Evolutionary conservation across 2,797 vertebrate genomes (phyloP).

Genomic region (Mareca strepera): DNA sequence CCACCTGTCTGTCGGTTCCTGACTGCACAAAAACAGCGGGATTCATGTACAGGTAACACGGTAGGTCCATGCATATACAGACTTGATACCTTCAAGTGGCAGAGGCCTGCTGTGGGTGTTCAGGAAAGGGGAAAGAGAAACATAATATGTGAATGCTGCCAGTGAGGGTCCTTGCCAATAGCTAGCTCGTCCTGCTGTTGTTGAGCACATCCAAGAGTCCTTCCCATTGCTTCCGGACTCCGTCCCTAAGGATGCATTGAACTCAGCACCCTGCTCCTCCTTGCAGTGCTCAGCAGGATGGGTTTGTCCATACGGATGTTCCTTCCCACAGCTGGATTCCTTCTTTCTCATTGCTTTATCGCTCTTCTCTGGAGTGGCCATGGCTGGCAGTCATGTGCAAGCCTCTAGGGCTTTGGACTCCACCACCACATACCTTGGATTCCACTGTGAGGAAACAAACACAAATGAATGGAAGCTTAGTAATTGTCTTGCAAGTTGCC

Average conservation of each 20-base stretch:
- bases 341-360: not conserved
- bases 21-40: not conserved
- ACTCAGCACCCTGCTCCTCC: not conserved
- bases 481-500: constrained; percentile 23
- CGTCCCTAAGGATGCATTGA: not conserved
- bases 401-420: constrained; percentile 19
- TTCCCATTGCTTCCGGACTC: not conserved
- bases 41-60: not conserved
- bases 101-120: not conserved
- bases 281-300: not conserved
- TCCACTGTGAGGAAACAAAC: not conserved
- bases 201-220: not conserved
- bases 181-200: not conserved
- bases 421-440: constrained; percentile 17
- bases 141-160: not conserved
- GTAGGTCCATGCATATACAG: not conserved
- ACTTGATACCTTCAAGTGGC: not conserved
- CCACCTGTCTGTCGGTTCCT: not conserved
- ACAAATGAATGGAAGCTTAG: not conserved
- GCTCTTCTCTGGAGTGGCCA: not conserved
- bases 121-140: not conserved
- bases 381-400: not conserved
- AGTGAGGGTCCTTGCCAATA: not conserved
- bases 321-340: not conserved
- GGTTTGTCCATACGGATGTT: not conserved